Percentiles rank a stretch among this genome's conserved stretches.
Conservation (phyloP, 2,888 invertebrate species). For the Lacanobia oleracea region DNA sequence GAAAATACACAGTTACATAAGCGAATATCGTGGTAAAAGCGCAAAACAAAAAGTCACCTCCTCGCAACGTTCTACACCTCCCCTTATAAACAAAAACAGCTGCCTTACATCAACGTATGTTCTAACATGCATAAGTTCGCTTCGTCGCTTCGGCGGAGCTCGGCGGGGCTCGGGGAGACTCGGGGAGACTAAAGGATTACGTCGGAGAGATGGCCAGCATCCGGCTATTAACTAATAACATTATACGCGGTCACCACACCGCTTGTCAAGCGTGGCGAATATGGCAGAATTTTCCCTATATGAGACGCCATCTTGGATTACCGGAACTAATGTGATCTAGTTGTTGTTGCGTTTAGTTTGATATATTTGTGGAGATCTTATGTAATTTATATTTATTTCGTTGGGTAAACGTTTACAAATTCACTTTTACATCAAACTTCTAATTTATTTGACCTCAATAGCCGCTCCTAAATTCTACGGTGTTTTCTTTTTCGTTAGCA, state of each 20-base stretch:
- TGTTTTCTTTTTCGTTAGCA: no score
- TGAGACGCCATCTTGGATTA: conserved; percentile 43
- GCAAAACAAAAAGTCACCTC: conserved; percentile 12
- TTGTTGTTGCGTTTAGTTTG: neutral
- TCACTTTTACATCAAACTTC: no score
- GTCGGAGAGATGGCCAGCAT: conserved; percentile 37
- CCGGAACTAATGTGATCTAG: conserved; percentile 26
- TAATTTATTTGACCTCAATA: no score
- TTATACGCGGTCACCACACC: conserved; percentile 57
- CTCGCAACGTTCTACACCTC: conserved; percentile 2
- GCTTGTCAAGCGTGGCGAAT: conserved; percentile 51
- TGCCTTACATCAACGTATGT: conserved; percentile 22
- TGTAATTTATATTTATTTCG: neutral
- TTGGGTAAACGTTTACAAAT: neutral
- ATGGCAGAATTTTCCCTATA: conserved; percentile 43
- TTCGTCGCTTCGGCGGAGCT: conserved; percentile 38
- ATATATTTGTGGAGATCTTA: neutral
- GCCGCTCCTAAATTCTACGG: no score
- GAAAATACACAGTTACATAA: neutral
- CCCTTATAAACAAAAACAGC: conserved; percentile 36
- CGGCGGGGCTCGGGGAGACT: conserved; percentile 1
- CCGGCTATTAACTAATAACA: conserved; percentile 61
- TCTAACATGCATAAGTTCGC: conserved; percentile 43
- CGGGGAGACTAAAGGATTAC: conserved; percentile 41
- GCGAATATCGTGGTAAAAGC: neutral